Conservation (phyloP, 2,888 invertebrate species). For the Epinotia nisella region DNA sequence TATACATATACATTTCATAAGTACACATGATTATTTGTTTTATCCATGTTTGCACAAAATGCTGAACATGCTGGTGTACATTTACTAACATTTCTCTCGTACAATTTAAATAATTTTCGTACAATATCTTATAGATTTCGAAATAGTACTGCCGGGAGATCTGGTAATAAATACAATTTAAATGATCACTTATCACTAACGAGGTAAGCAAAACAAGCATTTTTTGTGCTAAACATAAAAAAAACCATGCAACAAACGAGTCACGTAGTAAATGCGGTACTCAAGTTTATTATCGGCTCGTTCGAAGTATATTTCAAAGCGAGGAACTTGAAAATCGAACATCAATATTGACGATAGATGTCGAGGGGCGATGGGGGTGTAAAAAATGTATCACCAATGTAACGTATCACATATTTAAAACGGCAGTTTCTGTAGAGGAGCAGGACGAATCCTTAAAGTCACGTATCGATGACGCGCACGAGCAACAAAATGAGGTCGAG, state of each 20-base stretch:
- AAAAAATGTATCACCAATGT: slow-evolving; percentile 3
- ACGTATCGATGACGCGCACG: no score
- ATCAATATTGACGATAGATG: not conserved
- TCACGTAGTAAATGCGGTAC: slow-evolving; percentile 24
- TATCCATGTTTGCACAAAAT: slow-evolving; percentile 14
- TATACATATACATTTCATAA: slow-evolving; percentile 31
- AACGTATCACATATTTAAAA: slow-evolving; percentile 22
- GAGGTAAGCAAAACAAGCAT: slow-evolving; percentile 15
- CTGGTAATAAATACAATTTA: slow-evolving; percentile 10
- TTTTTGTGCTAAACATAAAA: slow-evolving; percentile 27
- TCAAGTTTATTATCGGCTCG: not conserved
- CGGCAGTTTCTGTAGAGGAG: slow-evolving; percentile 18
- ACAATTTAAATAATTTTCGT: not conserved
- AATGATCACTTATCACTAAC: slow-evolving; percentile 1
- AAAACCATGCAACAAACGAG: not conserved
- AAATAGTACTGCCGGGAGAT: not conserved
- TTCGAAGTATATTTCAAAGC: not conserved
- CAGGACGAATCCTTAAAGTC: not conserved
- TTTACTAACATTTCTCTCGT: slow-evolving; percentile 17
- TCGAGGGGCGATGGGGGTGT: not conserved
- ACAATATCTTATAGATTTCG: not conserved
- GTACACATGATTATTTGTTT: slow-evolving; percentile 25
- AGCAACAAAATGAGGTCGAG: slow-evolving; percentile 36
- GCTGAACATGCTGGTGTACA: slow-evolving; percentile 6
- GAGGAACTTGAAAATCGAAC: not conserved